Evolutionary conservation across 2,797 vertebrate genomes (phyloP), one percentile per base, ranked within the genome.

Genomic region (Hypotaenidia philippensis): DNA sequence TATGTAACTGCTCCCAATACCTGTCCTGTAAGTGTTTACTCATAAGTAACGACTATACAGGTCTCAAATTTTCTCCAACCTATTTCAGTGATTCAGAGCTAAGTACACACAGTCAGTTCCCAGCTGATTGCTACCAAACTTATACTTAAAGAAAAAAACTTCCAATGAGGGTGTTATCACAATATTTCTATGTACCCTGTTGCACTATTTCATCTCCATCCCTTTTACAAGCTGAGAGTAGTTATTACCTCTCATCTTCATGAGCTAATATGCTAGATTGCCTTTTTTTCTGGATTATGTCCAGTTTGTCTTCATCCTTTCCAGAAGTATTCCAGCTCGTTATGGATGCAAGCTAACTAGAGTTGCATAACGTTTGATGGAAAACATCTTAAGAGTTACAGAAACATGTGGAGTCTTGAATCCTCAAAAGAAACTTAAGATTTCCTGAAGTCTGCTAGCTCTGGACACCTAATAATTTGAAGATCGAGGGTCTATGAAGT

Each of bases 381-480:
- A 41, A 84, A 90, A 59, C 13, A 40, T 26, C 32, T 59, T 49
- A 72, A 72, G 31, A 65, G 27, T 59, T 63, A 65, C 3, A 53
- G 40, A 80, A 84, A 78, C 14, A 76, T 8, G 2, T 44, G 31
- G 25, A 86, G 15, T 40, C 50, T 80, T 12, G 10, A 80, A 91
- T 82, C 31, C 56, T 89, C 52, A 52, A 80, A 92, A 90, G 31
- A 65, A 90, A 72, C 25, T 32, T 91, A 65, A 36, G 23, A 76
- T 83, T 66, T 94, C 40, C 49, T 82, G 52, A 84, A 72, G 40
- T 69, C 66, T 76, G 44, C 56, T 83, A 36, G 47, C 60, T 89
- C 44, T n/a, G 44, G 44, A 47, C 56, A 82, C 27, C 66, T 85
- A 59, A 69, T 60, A 89, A 89, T 77, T 71, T 90, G 64, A 90